Conservation (phyloP, 2,113 vertebrate genomes). For the Gnathonemus longibarbis region DNA sequence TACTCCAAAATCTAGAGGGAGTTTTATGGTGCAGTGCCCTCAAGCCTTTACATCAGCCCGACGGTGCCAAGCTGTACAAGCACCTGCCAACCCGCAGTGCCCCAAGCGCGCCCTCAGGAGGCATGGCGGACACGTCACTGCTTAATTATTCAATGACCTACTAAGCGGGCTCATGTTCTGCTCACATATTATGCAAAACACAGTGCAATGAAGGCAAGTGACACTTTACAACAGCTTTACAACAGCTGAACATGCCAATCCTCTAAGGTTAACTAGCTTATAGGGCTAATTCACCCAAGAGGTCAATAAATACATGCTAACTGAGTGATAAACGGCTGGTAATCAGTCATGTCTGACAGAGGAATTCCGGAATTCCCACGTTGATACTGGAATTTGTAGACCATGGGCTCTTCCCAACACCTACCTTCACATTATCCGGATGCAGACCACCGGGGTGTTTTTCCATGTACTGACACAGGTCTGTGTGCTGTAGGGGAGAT, state of each 20-base stretch:
- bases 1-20: neutral
- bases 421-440: conserved; percentile 94
- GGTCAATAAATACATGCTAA: neutral
- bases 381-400: neutral
- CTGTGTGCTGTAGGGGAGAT: conserved; percentile 76
- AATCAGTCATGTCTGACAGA: neutral
- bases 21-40: neutral
- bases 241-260: neutral
- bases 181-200: neutral
- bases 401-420: conserved; percentile 13
- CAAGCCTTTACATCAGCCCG: neutral
- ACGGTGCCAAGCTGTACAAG: neutral
- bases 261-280: neutral
- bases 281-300: neutral
- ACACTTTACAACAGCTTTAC: neutral
- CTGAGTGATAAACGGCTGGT: neutral
- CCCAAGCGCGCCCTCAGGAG: neutral
- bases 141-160: neutral
- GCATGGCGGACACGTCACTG: neutral
- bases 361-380: neutral
- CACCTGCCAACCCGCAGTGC: neutral
- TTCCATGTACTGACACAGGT: conserved; percentile 99
- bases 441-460: conserved; percentile 90
- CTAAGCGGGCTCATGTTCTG: neutral
- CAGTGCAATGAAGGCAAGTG: neutral